Evolutionary conservation across 2,113 vertebrate species (phyloP), one percentile per base, ranked within the genome.

Genomic region (Gobio gobio): DNA sequence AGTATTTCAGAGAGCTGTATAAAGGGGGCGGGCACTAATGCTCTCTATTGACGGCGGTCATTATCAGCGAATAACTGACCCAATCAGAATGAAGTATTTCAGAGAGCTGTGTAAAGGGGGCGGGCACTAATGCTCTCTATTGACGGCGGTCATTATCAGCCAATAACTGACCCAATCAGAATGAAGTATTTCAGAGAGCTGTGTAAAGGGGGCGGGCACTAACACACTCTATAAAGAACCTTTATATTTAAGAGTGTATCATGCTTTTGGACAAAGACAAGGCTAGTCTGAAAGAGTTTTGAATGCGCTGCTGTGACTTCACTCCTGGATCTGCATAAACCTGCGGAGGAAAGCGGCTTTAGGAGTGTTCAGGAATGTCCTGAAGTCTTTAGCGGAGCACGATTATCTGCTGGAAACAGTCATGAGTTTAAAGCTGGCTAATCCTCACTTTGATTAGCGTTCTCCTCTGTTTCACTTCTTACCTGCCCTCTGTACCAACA

Each of bases 381-480:
- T 64, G 49, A 83, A 40, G 59, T 76, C 59, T 83, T 84, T 82
- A 45, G 68, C 43, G 3, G 40, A 40, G 26, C 33, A 78, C 61
- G 56, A 18, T 85, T 85, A 85, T 85, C 83, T 59, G 29, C 64
- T 36, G 10, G 76, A 63, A 78, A 88, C 83, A 82, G 73, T 75
- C 78, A 63, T 24, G 20, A 83, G 79, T 83, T 68, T 26, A 79
- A 76, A 78, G 26, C 64, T 13, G 56, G 64, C n/a, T 54, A 49
- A 76, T 73, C 80, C 64, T 78, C 14, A 33, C 43, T 76, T 36
- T 79, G 66, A 85, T 83, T 59, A 82, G 12, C 56, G 14, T 63
- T 51, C 75, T 79, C 74, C 63, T 78, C 40, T 43, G 66, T 77
- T 51, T 83, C 56, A 16, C 20, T 47, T 64, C 20, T 63, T 16